These are phyloP conservation scores for Antechinus stuartii DNA, from an alignment of 2,113 vertebrate species.

Conservation along the genomic window DNA sequence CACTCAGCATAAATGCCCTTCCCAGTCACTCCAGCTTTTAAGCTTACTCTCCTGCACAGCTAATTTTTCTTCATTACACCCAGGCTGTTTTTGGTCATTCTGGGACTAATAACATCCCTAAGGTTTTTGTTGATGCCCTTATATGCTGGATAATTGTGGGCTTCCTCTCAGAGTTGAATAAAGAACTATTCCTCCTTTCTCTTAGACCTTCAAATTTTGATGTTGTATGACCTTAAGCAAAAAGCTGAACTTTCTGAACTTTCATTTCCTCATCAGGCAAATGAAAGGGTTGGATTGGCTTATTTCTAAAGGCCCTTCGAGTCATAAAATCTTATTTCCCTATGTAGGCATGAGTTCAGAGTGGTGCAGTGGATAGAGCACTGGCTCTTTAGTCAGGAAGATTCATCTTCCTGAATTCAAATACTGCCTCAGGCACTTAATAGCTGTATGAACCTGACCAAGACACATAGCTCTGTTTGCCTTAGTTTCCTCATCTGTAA, in stretches of 20 bases:
- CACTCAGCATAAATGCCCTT: not conserved
- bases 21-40: not conserved
- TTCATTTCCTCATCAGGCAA: not conserved
- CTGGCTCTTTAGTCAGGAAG: not conserved
- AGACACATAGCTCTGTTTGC: not conserved
- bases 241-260: not conserved
- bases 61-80: not conserved
- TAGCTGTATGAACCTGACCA: not conserved
- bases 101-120: not conserved
- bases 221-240: not conserved
- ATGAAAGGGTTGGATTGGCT: not conserved
- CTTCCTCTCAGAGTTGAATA: no score
- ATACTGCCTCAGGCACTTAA: not conserved
- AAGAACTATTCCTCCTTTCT: no score
- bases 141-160: not conserved
- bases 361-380: not conserved
- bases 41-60: not conserved
- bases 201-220: no score
- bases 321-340: not conserved
- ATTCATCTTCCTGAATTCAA: not conserved
- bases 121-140: not conserved
- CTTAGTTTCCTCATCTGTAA: not conserved
- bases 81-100: not conserved
- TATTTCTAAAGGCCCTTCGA: not conserved
- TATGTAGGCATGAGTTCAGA: not conserved